Conservation (phyloP, 2,113 vertebrate species). For the Myiopsitta monachus region DNA sequence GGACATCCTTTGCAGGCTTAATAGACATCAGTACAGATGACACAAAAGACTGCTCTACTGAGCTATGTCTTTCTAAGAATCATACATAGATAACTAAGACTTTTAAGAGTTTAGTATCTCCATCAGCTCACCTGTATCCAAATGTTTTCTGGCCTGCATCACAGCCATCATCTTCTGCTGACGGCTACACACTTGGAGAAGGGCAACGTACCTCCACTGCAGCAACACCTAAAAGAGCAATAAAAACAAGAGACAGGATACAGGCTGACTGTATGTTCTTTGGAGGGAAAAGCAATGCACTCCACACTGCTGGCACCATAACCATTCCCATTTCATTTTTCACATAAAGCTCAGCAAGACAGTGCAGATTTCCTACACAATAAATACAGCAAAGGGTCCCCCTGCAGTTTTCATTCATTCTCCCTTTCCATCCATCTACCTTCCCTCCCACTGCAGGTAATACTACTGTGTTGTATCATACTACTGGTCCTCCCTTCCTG, state of each 20-base stretch:
- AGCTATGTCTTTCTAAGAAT: background rate
- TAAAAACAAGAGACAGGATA: background rate
- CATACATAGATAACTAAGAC: background rate
- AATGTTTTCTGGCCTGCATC: constrained; percentile 55
- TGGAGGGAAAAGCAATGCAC: background rate
- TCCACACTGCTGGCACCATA: background rate
- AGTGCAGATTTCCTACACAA: background rate
- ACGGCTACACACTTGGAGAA: background rate
- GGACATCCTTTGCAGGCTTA: background rate
- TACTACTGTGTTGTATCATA: background rate
- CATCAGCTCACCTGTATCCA: constrained; percentile 72
- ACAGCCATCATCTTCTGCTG: constrained; percentile 72
- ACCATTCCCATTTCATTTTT: background rate
- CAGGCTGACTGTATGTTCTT: background rate
- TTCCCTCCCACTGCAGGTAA: background rate
- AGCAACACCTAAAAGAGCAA: constrained; percentile 64
- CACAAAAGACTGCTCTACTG: background rate
- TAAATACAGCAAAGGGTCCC: background rate
- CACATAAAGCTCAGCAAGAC: background rate
- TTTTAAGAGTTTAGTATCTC: background rate
- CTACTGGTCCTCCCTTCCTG: background rate
- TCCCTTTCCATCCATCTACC: background rate
- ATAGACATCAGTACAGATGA: background rate
- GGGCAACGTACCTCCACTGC: constrained; percentile 74
- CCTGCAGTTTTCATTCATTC: background rate